Conservation (phyloP, 2,797 vertebrate species). For the Anguilla obscura region DNA sequence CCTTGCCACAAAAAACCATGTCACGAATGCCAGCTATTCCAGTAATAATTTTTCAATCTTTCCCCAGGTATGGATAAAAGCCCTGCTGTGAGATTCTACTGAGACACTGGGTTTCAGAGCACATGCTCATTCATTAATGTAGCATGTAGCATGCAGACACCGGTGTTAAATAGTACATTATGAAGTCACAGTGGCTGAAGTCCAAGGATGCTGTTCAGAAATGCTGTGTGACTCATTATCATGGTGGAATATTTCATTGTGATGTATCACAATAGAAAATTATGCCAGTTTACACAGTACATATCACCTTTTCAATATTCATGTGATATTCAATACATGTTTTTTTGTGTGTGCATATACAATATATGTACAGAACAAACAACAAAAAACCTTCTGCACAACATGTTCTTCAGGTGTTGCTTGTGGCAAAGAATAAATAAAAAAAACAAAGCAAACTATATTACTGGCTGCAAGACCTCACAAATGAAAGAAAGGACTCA, state of each 20-base stretch:
- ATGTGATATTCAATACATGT: neutral
- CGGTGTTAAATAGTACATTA: neutral
- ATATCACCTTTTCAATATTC: neutral
- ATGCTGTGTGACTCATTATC: neutral
- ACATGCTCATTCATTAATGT: neutral
- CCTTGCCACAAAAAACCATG: no score
- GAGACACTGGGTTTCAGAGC: neutral
- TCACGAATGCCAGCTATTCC: neutral
- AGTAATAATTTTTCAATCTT: neutral
- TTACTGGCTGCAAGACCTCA: no score
- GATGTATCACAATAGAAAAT: neutral
- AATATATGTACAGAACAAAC: neutral
- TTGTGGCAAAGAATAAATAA: no score
- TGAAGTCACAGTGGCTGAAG: neutral
- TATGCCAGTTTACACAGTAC: neutral
- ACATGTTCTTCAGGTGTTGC: no score
- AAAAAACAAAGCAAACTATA: no score
- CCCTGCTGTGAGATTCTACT: neutral
- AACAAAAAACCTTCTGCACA: neutral
- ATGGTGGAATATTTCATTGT: neutral
- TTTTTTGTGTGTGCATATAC: neutral
- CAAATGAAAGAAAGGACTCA: no score
- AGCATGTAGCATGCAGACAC: neutral
- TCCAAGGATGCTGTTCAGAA: neutral
- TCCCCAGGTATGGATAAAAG: neutral